Base-by-base conservation (phyloP, 2,113 vertebrate species). In the Myrmophylax atrothorax region DNA sequence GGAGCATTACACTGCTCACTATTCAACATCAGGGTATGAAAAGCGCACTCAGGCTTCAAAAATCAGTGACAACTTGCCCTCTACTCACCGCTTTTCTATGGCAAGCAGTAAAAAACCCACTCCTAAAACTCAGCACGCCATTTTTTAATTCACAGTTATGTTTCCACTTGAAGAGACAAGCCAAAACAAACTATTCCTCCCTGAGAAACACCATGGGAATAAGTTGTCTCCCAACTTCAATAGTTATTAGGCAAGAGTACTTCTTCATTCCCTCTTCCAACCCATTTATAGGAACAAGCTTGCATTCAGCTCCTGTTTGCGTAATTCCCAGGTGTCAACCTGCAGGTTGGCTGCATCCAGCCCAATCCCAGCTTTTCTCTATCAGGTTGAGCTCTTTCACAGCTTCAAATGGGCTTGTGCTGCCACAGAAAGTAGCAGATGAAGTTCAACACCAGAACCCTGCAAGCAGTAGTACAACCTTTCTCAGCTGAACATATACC, bases 101-200 rank as follows among this genome's bases (percentile, higher is more conserved):
- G 97, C 90, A 96, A 93, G 91, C 74, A 95, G 85, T 84, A 87
- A 94, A 96, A 93, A 90, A 94, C 37, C 83, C 26, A 40, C 89
- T 97, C 83, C 90, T 97, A 93, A 96, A 96, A 96, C 97, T 93
- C 98, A 98, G 98, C 97, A 97, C 97, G 98, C 52, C 72, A 93
- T 94, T 98, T 98, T 98, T 98, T 97, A 98, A 98, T 98, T 98
- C 97, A 97, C 97, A 98, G 97, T 97, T 98, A 96, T 83, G 92
- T 98, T 98, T 98, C 97, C 98, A 98, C 97, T 97, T 98, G 97
- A 98, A 96, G 87, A 98, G 82, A 91, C 97, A 97, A 98, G 89
- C 94, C 97, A 98, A 98, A 98, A 97, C 95, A 98, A 98, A 98
- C 88, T 88, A 73, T 69, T 91, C 89, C 80, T 97, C 87, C 83